Evolutionary conservation across 1,140 invertebrate genomes (phyloP).

Genomic region (Pollicipes pollicipes): DNA sequence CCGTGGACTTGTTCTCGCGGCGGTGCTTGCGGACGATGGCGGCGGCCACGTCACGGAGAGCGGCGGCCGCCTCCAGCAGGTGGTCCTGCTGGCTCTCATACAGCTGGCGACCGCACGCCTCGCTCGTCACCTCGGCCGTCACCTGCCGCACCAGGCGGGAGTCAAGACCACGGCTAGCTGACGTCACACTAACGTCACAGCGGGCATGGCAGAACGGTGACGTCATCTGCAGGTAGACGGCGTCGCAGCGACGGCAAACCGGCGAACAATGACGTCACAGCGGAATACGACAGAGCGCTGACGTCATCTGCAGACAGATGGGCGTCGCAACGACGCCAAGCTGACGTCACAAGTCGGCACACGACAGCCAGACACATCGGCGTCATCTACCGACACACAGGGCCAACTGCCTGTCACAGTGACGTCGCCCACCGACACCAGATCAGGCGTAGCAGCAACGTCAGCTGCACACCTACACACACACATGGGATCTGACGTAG

Average conservation of each 20-base stretch:
- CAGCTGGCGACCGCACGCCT: background rate
- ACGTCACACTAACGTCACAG: too few relatives aligned
- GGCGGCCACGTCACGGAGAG: background rate
- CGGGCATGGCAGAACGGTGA: background rate
- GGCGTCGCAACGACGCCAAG: too few relatives aligned
- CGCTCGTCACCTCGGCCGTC: background rate
- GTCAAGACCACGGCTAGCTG: too few relatives aligned
- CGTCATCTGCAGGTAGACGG: background rate
- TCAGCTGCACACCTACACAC: too few relatives aligned
- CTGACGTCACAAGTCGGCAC: too few relatives aligned
- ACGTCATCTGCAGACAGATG: too few relatives aligned
- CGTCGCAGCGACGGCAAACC: background rate
- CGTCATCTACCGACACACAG: too few relatives aligned
- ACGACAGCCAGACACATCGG: too few relatives aligned
- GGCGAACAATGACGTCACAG: background rate
- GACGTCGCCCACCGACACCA: too few relatives aligned
- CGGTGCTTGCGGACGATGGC: background rate
- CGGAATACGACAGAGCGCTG: background rate
- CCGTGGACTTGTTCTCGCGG: background rate
- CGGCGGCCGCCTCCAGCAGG: background rate
- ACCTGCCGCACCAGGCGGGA: background rate
- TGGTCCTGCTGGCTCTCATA: background rate
- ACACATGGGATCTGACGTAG: too few relatives aligned
- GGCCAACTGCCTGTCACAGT: too few relatives aligned
- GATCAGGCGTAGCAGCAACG: too few relatives aligned